Conservation (phyloP, 2,113 vertebrate genomes). For the Gorsachius goisagi region DNA sequence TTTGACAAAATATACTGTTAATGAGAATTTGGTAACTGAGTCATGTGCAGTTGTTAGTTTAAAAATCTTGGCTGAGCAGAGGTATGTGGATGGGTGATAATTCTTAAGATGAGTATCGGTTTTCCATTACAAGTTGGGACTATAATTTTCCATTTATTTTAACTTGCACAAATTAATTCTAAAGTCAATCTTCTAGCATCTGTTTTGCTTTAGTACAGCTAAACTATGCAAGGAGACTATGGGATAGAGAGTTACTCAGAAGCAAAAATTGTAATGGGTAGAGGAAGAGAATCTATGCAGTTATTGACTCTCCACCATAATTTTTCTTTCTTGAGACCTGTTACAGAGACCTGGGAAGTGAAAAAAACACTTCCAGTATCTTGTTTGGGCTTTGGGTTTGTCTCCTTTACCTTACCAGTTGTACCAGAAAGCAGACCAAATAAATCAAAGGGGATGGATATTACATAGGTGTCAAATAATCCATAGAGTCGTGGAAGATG, state of each 20-base stretch:
- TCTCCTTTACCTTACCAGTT: neutral
- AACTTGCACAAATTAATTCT: conserved; percentile 23
- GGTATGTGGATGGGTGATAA: conserved; percentile 33
- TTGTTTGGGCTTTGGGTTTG: neutral
- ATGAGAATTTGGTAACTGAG: neutral
- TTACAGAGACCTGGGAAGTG: neutral
- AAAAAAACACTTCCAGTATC: neutral
- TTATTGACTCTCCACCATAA: neutral
- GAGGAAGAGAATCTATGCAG: neutral
- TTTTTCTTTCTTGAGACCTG: neutral
- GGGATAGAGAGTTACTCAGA: neutral
- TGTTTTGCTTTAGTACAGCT: conserved; percentile 35
- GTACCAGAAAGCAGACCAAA: neutral
- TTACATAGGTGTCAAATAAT: neutral
- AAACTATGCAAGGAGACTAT: neutral
- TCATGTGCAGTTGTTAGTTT: neutral
- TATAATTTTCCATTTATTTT: conserved; percentile 52
- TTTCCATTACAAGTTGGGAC: conserved; percentile 10
- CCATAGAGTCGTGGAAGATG: neutral
- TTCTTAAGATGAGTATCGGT: conserved; percentile 8
- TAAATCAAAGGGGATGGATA: neutral
- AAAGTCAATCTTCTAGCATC: conserved; percentile 4
- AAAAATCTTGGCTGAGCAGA: conserved; percentile 14
- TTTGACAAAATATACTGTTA: neutral
- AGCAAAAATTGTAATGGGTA: neutral